phyloP scores from a whole-genome alignment of 2,888 invertebrate species.

The Pristionchus maxplancki region DNA sequence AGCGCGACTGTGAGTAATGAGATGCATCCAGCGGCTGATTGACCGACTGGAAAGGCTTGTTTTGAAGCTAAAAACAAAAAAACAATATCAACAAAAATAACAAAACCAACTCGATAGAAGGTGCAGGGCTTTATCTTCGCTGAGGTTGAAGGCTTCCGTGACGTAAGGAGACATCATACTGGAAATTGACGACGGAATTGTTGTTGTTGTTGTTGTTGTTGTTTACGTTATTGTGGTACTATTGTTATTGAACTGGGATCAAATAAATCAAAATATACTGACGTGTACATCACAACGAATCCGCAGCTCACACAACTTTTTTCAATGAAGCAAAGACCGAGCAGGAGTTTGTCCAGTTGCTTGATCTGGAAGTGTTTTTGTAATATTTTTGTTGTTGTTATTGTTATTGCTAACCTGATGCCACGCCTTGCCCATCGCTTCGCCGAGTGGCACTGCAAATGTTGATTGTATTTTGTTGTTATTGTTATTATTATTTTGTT shows the following conservation, averaged over 20 bases:
- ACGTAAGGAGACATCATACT: background rate
- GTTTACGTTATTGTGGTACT: too few species aligned
- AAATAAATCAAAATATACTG: background rate
- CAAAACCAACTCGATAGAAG: background rate
- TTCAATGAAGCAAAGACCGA: background rate
- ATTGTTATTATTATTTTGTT: too few species aligned
- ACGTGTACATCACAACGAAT: constrained; percentile 6
- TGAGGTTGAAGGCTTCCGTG: background rate
- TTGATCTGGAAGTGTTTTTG: background rate
- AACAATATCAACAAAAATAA: background rate
- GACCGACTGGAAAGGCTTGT: background rate
- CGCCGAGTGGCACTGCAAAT: background rate
- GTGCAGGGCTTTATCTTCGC: background rate
- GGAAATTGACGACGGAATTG: background rate
- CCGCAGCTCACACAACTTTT: background rate
- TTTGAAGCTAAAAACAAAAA: too few species aligned
- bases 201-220: background rate
- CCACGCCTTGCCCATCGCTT: background rate
- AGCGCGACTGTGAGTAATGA: background rate
- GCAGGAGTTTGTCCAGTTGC: background rate
- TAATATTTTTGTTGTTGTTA: too few species aligned
- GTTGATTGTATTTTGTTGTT: too few species aligned
- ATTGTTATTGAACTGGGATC: too few species aligned
- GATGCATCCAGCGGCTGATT: background rate
- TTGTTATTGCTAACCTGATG: too few species aligned